Evolutionary conservation across 2,888 invertebrate genomes (phyloP).

Genomic region (Periphyllus acericola): DNA sequence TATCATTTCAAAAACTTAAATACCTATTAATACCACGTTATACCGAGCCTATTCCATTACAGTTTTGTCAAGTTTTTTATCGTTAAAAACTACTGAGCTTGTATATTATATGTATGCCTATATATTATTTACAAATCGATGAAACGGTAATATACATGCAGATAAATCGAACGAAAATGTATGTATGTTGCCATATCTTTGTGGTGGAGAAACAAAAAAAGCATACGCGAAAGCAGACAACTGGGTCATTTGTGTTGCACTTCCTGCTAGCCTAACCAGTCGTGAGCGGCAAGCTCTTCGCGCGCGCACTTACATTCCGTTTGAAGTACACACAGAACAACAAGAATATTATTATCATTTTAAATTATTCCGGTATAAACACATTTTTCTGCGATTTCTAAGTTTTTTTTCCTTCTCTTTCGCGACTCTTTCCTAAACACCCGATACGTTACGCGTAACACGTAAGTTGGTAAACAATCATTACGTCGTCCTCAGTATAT

Average conservation of each 20-base stretch:
- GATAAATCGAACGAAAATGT: neutral
- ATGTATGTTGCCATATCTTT: neutral
- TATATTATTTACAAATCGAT: too few species aligned
- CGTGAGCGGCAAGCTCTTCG: slow-evolving; percentile 16
- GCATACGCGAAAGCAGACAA: neutral
- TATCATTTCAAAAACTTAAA: too few species aligned
- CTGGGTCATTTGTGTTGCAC: neutral
- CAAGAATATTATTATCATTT: neutral
- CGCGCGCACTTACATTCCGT: neutral
- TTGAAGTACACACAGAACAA: neutral
- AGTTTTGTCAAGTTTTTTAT: too few species aligned
- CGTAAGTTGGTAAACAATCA: slow-evolving; percentile 18
- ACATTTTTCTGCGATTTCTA: slow-evolving; percentile 39
- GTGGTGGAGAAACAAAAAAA: neutral
- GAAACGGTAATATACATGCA: too few species aligned
- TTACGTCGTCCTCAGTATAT: neutral
- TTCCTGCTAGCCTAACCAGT: slow-evolving; percentile 21
- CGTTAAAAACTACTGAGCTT: too few species aligned
- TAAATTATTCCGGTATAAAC: neutral
- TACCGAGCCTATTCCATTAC: neutral
- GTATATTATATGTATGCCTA: too few species aligned
- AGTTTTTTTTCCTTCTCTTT: neutral
- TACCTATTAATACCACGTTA: too few species aligned
- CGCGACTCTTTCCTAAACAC: neutral
- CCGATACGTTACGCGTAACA: neutral